Percentiles rank a stretch among this genome's conserved stretches.
These are phyloP conservation scores for Macrotrachela quadricornifera DNA, from an alignment of 1,140 invertebrate species.

Conservation along the genomic window DNA sequence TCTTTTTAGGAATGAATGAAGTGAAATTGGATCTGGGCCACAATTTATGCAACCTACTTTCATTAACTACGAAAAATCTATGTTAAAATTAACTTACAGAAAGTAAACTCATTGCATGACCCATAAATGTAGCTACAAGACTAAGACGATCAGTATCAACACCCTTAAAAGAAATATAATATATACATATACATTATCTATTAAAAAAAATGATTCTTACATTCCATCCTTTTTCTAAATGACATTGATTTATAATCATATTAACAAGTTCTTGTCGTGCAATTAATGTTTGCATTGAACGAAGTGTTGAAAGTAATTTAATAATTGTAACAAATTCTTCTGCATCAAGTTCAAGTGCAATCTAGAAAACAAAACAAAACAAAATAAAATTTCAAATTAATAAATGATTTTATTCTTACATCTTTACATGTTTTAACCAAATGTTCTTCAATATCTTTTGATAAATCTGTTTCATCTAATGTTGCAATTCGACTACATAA, in stretches of 20 bases:
- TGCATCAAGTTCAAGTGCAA: conserved; percentile 48
- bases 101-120: not conserved
- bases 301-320: conserved; percentile 54
- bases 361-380: conserved; percentile 29
- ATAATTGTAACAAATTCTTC: conserved; percentile 75
- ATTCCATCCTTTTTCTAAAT: conserved; percentile 49
- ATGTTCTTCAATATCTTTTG: not conserved
- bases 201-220: conserved; percentile 17
- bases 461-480: not conserved
- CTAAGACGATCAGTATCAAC: conserved; percentile 53
- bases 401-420: not conserved
- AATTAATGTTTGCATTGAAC: conserved; percentile 49
- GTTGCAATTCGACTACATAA: too few species aligned
- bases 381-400: not conserved
- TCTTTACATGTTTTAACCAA: not conserved
- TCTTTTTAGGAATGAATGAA: too few species aligned
- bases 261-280: conserved; percentile 66
- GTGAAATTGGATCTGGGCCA: too few species aligned
- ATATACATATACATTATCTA: not conserved
- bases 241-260: conserved; percentile 56
- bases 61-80: not conserved
- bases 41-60: too few species aligned
- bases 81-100: not conserved
- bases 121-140: conserved; percentile 12
- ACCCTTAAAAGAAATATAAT: conserved; percentile 23